Conservation (phyloP, 2,888 invertebrate species). For the Selenia dentaria region DNA sequence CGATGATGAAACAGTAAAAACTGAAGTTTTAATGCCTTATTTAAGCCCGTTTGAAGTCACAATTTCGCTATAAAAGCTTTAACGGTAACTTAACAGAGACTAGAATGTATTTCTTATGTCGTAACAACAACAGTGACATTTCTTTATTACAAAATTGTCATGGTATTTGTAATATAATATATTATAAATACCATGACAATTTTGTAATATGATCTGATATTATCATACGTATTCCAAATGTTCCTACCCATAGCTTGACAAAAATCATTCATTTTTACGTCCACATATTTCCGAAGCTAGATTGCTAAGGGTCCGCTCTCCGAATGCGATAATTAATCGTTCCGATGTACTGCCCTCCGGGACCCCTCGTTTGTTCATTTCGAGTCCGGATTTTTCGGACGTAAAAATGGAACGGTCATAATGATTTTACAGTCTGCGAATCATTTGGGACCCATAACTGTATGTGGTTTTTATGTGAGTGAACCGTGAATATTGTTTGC, state of each 20-base stretch:
- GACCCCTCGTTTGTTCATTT: conserved; percentile 49
- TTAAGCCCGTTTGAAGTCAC: too few species aligned
- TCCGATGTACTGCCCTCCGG: conserved; percentile 37
- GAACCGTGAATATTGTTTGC: conserved; percentile 17
- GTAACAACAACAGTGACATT: too few species aligned
- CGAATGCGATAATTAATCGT: conserved; percentile 54
- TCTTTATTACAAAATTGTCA: too few species aligned
- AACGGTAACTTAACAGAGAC: too few species aligned
- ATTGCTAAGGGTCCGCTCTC: conserved; percentile 31
- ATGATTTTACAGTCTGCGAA: conserved; percentile 39
- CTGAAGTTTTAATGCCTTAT: too few species aligned
- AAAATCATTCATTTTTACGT: conserved; percentile 26
- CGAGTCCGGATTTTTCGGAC: conserved; percentile 30
- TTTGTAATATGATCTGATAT: too few species aligned
- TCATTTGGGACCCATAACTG: conserved; percentile 38
- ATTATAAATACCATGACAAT: too few species aligned
- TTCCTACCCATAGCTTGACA: conserved; percentile 16
- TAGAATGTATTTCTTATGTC: too few species aligned
- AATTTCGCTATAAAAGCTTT: too few species aligned
- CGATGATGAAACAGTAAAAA: too few species aligned
- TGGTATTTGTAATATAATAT: too few species aligned
- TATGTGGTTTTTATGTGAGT: conserved; percentile 25
- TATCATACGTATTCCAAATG: conserved; percentile 7
- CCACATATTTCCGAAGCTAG: conserved; percentile 28
- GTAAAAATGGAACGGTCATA: conserved; percentile 36